A percentile compares a stretch with the other conserved stretches of the same genome.
Conservation (phyloP, 2,888 invertebrate species). For the Dione juno region DNA sequence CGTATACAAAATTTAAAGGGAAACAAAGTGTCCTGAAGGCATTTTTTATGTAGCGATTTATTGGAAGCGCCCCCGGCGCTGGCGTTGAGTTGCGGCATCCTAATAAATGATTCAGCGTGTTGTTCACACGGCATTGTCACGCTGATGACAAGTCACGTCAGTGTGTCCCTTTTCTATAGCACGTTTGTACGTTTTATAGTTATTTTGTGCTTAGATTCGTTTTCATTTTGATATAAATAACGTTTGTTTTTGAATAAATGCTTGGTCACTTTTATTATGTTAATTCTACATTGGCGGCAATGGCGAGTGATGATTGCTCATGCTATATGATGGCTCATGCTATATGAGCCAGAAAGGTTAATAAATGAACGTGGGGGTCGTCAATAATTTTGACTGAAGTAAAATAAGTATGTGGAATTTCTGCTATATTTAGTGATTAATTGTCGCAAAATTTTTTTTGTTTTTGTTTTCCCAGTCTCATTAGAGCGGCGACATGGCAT, state of each 20-base stretch:
- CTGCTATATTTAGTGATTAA: too few relatives aligned
- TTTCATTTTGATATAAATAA: not conserved
- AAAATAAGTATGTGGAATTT: not conserved
- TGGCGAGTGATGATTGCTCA: too few relatives aligned
- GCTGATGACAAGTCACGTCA: slow-evolving; percentile 30
- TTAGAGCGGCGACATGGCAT: not conserved
- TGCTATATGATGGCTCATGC: too few relatives aligned
- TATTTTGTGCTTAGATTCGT: not conserved
- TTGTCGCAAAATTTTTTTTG: too few relatives aligned
- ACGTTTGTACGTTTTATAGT: not conserved
- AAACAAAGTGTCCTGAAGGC: slow-evolving; percentile 16
- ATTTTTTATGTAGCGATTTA: slow-evolving; percentile 42
- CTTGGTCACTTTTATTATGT: too few relatives aligned
- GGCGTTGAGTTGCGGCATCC: slow-evolving; percentile 32
- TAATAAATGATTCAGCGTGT: slow-evolving; percentile 38
- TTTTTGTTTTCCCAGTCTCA: not conserved
- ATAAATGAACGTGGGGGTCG: too few relatives aligned
- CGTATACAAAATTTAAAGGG: slow-evolving; percentile 23
- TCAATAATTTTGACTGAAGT: not conserved
- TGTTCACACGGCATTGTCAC: slow-evolving; percentile 31
- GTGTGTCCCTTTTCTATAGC: not conserved
- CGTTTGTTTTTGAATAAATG: not conserved
- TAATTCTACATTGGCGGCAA: too few relatives aligned
- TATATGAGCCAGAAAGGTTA: too few relatives aligned
- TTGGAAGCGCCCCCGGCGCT: slow-evolving; percentile 32